Conservation (phyloP, 2,113 vertebrate species). For the Scophthalmus maximus region DNA sequence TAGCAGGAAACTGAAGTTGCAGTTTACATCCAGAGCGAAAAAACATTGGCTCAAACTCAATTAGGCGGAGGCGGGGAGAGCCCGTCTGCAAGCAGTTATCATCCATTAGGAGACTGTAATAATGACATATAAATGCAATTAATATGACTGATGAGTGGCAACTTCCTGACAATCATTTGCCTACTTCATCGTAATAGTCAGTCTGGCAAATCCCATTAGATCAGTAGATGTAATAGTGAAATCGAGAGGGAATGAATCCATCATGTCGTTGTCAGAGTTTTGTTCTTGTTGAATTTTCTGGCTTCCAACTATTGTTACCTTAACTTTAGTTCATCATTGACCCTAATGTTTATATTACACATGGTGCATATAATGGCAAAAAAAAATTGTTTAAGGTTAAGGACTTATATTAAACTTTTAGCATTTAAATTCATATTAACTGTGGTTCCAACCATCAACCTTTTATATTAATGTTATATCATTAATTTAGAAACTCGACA, state of each 20-base stretch:
- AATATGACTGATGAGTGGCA: conserved; percentile 79
- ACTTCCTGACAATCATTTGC: conserved; percentile 74
- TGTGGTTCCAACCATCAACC: too few species aligned
- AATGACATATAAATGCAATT: conserved; percentile 81
- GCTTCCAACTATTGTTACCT: background rate
- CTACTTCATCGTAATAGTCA: conserved; percentile 77
- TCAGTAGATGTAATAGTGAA: conserved; percentile 61
- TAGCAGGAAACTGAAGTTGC: conserved; percentile 49
- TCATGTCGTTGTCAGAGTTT: conserved; percentile 57
- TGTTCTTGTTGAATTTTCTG: conserved; percentile 53
- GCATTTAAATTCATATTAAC: background rate
- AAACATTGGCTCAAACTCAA: conserved; percentile 66
- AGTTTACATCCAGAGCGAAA: conserved; percentile 47
- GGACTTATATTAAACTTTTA: background rate
- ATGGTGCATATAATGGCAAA: background rate
- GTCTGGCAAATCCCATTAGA: conserved; percentile 74
- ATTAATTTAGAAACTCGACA: too few species aligned
- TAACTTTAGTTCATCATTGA: background rate
- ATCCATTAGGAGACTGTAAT: conserved; percentile 74
- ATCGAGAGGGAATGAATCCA: conserved; percentile 65
- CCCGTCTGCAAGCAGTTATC: conserved; percentile 50
- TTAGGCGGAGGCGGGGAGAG: conserved; percentile 68
- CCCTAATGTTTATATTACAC: background rate
- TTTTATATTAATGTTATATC: too few species aligned
- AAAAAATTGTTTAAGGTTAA: background rate